phyloP scores from a whole-genome alignment of 2,113 vertebrate genomes.

The Lota lota region DNA sequence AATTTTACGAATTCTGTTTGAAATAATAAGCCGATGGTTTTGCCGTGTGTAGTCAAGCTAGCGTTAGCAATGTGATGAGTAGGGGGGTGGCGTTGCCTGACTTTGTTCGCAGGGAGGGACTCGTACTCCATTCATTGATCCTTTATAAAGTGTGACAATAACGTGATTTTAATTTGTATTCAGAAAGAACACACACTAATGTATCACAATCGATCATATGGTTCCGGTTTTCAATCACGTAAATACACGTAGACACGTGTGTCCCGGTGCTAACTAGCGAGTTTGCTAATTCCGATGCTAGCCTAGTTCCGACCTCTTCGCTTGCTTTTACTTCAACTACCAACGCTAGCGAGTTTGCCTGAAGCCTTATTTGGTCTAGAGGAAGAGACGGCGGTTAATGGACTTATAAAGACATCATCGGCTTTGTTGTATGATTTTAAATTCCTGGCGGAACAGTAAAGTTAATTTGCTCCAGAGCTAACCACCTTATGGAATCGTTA shows the following conservation, averaged over 20 bases:
- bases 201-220: neutral
- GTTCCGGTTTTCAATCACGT: neutral
- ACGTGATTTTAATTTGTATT: neutral
- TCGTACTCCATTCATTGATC: slow-evolving; percentile 38
- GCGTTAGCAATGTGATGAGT: slow-evolving; percentile 62
- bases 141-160: slow-evolving; percentile 3
- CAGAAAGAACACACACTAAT: neutral
- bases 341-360: too few species aligned
- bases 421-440: too few species aligned
- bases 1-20: too few species aligned
- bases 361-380: too few species aligned
- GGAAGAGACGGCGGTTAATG: too few species aligned
- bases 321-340: neutral
- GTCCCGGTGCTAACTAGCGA: slow-evolving; percentile 46
- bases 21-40: neutral
- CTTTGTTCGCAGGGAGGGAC: slow-evolving; percentile 62
- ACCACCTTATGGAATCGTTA: too few species aligned
- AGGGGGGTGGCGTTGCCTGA: slow-evolving; percentile 33
- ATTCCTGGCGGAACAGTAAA: too few species aligned
- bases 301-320: slow-evolving; percentile 5
- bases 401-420: too few species aligned
- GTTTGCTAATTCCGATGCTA: slow-evolving; percentile 43
- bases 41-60: slow-evolving; percentile 47
- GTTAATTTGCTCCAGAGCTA: too few species aligned
- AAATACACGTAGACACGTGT: slow-evolving; percentile 59